Conservation (phyloP, 2,888 invertebrate species). For the Ceriagrion tenellum region DNA sequence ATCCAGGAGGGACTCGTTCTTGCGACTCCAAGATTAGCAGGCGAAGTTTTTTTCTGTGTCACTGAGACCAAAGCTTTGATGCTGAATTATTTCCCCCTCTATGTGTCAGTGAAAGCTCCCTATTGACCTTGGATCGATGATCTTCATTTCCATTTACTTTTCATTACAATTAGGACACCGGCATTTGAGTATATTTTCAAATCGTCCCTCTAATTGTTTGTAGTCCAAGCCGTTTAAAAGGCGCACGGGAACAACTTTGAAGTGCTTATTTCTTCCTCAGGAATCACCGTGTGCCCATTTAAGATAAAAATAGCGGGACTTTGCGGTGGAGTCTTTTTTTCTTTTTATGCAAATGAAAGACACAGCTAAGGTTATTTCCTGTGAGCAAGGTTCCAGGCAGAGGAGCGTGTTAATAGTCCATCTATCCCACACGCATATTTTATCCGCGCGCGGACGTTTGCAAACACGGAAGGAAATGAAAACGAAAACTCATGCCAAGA, state of each 20-base stretch:
- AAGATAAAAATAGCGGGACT: conserved; percentile 1
- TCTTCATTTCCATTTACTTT: too few relatives aligned
- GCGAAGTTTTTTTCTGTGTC: too few relatives aligned
- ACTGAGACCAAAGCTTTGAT: too few relatives aligned
- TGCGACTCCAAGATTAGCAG: too few relatives aligned
- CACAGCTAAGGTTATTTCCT: conserved; percentile 21
- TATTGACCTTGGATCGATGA: too few relatives aligned
- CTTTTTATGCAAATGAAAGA: neutral
- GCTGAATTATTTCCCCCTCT: too few relatives aligned
- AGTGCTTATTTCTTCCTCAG: neutral
- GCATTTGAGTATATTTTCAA: too few relatives aligned
- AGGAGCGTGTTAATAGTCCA: conserved; percentile 32
- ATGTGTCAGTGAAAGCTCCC: too few relatives aligned
- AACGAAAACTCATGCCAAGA: conserved; percentile 34
- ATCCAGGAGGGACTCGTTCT: too few relatives aligned
- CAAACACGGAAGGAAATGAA: conserved; percentile 30
- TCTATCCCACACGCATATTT: conserved; percentile 1
- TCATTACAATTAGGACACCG: too few relatives aligned
- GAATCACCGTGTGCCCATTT: neutral
- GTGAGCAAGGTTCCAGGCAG: conserved; percentile 1
- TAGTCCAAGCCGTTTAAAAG: neutral
- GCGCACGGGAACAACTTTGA: neutral
- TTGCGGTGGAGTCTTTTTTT: neutral
- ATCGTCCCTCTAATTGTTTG: neutral
- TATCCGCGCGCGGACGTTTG: conserved; percentile 11